Evolutionary conservation across 2,888 invertebrate species (phyloP).

Genomic region (Helicoverpa assulta): DNA sequence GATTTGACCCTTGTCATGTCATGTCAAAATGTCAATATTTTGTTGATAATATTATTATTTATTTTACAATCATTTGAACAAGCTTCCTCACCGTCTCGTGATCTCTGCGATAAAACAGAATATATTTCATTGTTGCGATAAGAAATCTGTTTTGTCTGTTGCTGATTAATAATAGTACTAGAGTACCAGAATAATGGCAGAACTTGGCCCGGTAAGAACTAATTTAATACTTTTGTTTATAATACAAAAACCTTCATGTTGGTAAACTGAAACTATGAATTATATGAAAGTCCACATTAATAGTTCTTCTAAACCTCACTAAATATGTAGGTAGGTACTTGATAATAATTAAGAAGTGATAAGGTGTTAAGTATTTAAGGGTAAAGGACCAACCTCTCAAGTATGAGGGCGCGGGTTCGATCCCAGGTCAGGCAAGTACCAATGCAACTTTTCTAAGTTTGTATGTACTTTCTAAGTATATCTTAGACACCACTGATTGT

Average conservation of each 20-base stretch:
- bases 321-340: too few relatives aligned
- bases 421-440: too few relatives aligned
- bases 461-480: too few relatives aligned
- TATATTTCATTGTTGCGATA: constrained; percentile 6
- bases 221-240: neutral
- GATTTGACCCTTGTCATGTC: neutral
- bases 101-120: constrained; percentile 37
- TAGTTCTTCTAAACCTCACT: too few relatives aligned
- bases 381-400: too few relatives aligned
- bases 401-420: too few relatives aligned
- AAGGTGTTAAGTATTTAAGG: neutral
- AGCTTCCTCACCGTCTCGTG: neutral
- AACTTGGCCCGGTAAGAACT: constrained; percentile 68
- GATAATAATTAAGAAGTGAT: too few relatives aligned
- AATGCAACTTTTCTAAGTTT: too few relatives aligned
- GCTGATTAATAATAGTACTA: neutral
- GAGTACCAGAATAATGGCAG: constrained; percentile 58
- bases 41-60: constrained; percentile 7
- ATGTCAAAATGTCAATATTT: constrained; percentile 9
- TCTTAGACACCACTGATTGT: too few relatives aligned
- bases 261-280: neutral
- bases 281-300: too few relatives aligned
- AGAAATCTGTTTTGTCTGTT: constrained; percentile 10
- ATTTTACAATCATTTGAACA: neutral
- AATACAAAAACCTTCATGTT: neutral